Base-by-base conservation (phyloP, 2,888 invertebrate genomes). In the Notocelia uddmanniana region DNA sequence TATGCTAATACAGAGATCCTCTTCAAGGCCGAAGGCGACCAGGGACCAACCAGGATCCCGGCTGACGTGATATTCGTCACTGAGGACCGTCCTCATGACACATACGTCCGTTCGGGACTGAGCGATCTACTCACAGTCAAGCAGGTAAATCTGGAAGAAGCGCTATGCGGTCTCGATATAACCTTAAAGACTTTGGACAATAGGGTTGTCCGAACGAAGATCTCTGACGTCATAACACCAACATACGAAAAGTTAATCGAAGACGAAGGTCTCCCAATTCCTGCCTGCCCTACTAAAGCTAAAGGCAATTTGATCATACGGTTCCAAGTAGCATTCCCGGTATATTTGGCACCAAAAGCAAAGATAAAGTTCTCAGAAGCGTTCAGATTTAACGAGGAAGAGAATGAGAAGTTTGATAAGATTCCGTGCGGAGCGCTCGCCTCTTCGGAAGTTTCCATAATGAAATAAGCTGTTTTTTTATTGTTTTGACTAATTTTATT, bases 1-100 rank as follows among this genome's bases (percentile, higher is more conserved):
- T 95, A 95, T 68, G 92, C 95, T 0, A 96, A 96, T 13, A 97
- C 97, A 0, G 95, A 96, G 82, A 95, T 97, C 60, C 91, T 94
- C 74, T 97, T 97, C 82, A 95, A 95, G 48, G 96, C 96, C 80
- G 97, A 97, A 87, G 97, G 97, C 0, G 97, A 98, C 85, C 96
- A 97, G 79, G 95, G 96, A 31, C 96, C 97, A 0, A 95, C 96
- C 2, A 95, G 95, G 79, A 95, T 96, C 76, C 96, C 96, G 74
- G 97, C 96, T 31, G 97, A 97, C 83, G 95, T 97, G 0, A 93
- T 97, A 74, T 97, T 97, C 81, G 92, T 96, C 68, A 96, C 95
- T 0, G 95, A 96, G 84, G 97, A 97, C 77, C 94, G 95, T 72
- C 95, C 96, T 0, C 96, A 97, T 82, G 94, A 95, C 0, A 87